phyloP scores from a whole-genome alignment of 2,113 vertebrate species.

The Oryzias woworae region DNA sequence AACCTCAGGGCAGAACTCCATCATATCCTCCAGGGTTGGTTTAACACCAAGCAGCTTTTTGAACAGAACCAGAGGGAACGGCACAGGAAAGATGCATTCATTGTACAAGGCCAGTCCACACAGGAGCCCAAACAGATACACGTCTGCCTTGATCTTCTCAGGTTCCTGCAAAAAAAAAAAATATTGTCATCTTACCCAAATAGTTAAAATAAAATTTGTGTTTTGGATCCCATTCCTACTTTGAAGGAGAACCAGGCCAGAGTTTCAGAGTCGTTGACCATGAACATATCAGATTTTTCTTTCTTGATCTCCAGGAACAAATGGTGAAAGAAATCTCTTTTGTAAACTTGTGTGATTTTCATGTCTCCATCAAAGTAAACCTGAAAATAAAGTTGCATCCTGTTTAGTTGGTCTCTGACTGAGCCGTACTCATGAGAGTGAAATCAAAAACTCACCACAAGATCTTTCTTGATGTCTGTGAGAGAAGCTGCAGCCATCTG shows the following conservation, averaged over 20 bases:
- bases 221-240: conserved; percentile 52
- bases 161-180: neutral
- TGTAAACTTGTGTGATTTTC: conserved; percentile 13
- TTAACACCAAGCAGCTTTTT: conserved; percentile 72
- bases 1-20: conserved; percentile 53
- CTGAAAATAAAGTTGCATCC: neutral
- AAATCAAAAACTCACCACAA: conserved; percentile 19
- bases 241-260: conserved; percentile 76
- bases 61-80: conserved; percentile 75
- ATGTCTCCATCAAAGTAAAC: conserved; percentile 38
- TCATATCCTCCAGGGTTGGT: conserved; percentile 68
- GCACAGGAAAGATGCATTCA: conserved; percentile 55
- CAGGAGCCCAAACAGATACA: conserved; percentile 68
- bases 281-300: conserved; percentile 67
- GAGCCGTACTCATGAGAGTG: neutral
- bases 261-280: conserved; percentile 55
- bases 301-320: conserved; percentile 66
- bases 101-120: conserved; percentile 72
- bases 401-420: neutral
- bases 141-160: neutral
- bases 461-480: neutral
- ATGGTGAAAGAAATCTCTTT: conserved; percentile 70
- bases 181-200: rapidly evolving
- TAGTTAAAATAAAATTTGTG: neutral
- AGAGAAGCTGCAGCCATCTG: conserved; percentile 7